Evolutionary conservation across 1,140 invertebrate genomes (phyloP).

Genomic region (Zaprionus taronus): DNA sequence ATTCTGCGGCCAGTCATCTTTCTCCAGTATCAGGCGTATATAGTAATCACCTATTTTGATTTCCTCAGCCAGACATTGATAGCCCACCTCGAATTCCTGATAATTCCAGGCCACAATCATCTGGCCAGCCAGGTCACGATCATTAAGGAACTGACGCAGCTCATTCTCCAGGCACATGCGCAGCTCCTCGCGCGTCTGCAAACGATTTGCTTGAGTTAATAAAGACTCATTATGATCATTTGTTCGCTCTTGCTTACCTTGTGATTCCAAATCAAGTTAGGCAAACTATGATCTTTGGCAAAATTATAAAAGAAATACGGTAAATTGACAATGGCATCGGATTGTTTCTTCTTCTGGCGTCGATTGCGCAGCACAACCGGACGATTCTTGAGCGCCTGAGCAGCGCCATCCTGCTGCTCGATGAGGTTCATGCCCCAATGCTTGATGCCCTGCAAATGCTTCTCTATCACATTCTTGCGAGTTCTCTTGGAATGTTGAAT

Average conservation of each 20-base stretch:
- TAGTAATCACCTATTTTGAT: slow-evolving; percentile 99
- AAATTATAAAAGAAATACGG: slow-evolving; percentile 98
- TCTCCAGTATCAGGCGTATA: slow-evolving; percentile 96
- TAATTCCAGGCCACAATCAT: slow-evolving; percentile 98
- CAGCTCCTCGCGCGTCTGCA: slow-evolving; percentile 97
- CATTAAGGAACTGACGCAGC: slow-evolving; percentile 94
- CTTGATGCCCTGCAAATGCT: slow-evolving; percentile 88
- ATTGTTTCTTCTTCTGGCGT: slow-evolving; percentile 93
- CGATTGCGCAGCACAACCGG: slow-evolving; percentile 96
- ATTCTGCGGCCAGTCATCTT: slow-evolving; percentile 90
- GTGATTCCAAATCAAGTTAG: slow-evolving; percentile 99
- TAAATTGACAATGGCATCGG: slow-evolving; percentile 93
- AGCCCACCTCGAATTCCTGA: slow-evolving; percentile 97
- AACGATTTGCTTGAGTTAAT: background rate
- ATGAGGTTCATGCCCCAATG: slow-evolving; percentile 84
- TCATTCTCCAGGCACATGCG: slow-evolving; percentile 97
- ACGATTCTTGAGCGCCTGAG: slow-evolving; percentile 86
- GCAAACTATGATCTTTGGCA: slow-evolving; percentile 95
- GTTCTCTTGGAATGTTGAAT: slow-evolving; percentile 90
- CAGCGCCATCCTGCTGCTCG: slow-evolving; percentile 78
- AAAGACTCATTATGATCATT: background rate
- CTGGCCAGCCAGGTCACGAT: slow-evolving; percentile 94
- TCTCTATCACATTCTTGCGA: slow-evolving; percentile 89
- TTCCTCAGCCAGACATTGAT: slow-evolving; percentile 97
- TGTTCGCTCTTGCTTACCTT: slow-evolving; percentile 86